Evolutionary conservation across 2,797 vertebrate species (phyloP).

Genomic region (Hoplostethus mediterraneus): DNA sequence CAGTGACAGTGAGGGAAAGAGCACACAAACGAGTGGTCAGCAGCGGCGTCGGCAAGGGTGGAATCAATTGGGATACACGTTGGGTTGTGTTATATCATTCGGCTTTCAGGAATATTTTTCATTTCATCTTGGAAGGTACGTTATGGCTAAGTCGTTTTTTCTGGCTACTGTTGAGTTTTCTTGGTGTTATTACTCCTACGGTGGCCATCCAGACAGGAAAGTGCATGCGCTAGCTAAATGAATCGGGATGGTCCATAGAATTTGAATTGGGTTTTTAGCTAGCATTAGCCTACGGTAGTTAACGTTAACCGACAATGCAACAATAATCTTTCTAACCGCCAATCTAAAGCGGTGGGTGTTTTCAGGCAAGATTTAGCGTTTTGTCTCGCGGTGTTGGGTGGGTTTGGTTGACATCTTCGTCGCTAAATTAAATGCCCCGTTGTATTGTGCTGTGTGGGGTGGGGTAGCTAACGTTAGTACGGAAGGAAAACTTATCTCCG

Average conservation of each 20-base stretch:
- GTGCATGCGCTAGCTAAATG: constrained; percentile 77
- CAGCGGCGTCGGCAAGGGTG: constrained; percentile 67
- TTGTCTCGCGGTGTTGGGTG: neutral
- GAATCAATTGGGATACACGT: constrained; percentile 59
- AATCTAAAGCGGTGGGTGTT: neutral
- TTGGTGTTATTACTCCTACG: neutral
- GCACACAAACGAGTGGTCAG: constrained; percentile 60
- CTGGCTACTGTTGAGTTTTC: accelerated
- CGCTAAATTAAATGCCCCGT: constrained; percentile 34
- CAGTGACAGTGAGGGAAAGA: constrained; percentile 54
- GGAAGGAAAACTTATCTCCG: constrained; percentile 75
- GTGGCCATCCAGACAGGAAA: constrained; percentile 60
- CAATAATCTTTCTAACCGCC: constrained; percentile 7
- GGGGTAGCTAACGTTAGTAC: constrained; percentile 73
- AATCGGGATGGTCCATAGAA: constrained; percentile 52
- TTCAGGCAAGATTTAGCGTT: neutral
- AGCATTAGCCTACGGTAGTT: constrained; percentile 43
- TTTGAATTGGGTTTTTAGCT: constrained; percentile 52
- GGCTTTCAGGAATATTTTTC: constrained; percentile 70
- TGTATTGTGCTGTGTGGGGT: constrained; percentile 56
- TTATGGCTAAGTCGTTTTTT: neutral
- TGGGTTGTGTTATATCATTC: constrained; percentile 57
- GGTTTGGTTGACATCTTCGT: constrained; percentile 9
- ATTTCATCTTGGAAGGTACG: constrained; percentile 80
- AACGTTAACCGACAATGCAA: constrained; percentile 8